A percentile compares a stretch with the other conserved stretches of the same genome.
phyloP scores from a whole-genome alignment of 2,888 invertebrate genomes.

The Drosophila algonquin region DNA sequence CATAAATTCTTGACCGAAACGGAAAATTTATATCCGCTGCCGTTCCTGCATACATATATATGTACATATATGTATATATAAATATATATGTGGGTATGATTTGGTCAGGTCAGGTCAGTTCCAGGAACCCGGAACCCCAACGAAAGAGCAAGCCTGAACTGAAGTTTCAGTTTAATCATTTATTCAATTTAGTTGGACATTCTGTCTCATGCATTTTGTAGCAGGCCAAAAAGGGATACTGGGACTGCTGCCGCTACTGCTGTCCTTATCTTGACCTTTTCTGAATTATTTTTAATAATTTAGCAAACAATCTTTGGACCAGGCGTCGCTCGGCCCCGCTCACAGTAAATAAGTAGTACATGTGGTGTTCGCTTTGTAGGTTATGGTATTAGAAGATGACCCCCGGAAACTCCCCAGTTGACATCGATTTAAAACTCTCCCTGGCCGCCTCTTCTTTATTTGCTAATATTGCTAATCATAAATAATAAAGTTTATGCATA shows the following conservation, averaged over 20 bases:
- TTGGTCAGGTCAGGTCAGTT: constrained; percentile 25
- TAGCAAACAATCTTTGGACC: constrained; percentile 39
- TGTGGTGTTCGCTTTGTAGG: neutral
- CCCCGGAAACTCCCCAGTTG: neutral
- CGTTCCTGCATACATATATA: constrained; percentile 45
- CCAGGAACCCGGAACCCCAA: constrained; percentile 14
- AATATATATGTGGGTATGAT: constrained; percentile 20
- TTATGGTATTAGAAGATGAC: neutral
- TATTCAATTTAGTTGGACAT: constrained; percentile 76
- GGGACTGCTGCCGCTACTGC: constrained; percentile 15
- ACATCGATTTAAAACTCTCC: constrained; percentile 12
- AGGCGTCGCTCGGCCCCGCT: neutral
- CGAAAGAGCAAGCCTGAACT: constrained; percentile 2
- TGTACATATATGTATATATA: constrained; percentile 6
- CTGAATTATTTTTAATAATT: constrained; percentile 67
- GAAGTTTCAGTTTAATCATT: constrained; percentile 70
- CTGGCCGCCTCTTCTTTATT: constrained; percentile 49
- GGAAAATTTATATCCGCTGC: constrained; percentile 59
- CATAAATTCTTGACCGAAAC: constrained; percentile 72
- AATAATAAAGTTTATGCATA: constrained; percentile 75
- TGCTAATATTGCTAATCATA: constrained; percentile 70
- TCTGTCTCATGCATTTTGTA: constrained; percentile 71
- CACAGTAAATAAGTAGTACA: neutral
- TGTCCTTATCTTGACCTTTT: constrained; percentile 64
- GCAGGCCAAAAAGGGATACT: constrained; percentile 37